phyloP scores from a whole-genome alignment of 2,797 vertebrate species.

The Falco novaeseelandiae region DNA sequence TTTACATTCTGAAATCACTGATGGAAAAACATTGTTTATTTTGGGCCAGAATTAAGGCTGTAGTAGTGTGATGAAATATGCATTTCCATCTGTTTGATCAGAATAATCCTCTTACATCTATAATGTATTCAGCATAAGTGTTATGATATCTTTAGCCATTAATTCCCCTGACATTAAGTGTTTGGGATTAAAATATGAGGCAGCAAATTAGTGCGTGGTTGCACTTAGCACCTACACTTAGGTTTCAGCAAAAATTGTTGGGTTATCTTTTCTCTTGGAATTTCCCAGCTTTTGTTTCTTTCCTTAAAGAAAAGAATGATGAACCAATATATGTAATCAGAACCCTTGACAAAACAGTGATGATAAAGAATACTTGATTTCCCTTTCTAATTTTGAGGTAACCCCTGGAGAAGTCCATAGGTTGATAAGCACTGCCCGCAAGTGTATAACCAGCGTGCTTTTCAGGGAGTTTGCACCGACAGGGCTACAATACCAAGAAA shows the following conservation, averaged over 20 bases:
- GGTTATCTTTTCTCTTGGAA: neutral
- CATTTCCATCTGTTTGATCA: slow-evolving; percentile 67
- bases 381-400: neutral
- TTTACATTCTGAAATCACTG: slow-evolving; percentile 36
- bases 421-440: neutral
- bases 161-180: slow-evolving; percentile 29
- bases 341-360: neutral
- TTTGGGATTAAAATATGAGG: slow-evolving; percentile 15
- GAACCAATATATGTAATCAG: neutral
- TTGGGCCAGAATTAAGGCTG: neutral
- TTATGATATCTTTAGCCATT: slow-evolving; percentile 42
- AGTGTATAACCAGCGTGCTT: neutral
- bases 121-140: slow-evolving; percentile 18
- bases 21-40: slow-evolving; percentile 49
- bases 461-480: neutral
- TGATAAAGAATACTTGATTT: neutral
- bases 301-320: neutral
- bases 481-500: neutral
- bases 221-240: neutral
- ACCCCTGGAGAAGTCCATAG: neutral
- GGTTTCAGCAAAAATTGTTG: neutral
- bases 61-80: slow-evolving; percentile 55
- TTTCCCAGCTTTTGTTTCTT: neutral
- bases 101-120: slow-evolving; percentile 60
- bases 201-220: neutral